Evolutionary conservation across 2,797 vertebrate species (phyloP).

Genomic region (Halcyon leucocephala): DNA sequence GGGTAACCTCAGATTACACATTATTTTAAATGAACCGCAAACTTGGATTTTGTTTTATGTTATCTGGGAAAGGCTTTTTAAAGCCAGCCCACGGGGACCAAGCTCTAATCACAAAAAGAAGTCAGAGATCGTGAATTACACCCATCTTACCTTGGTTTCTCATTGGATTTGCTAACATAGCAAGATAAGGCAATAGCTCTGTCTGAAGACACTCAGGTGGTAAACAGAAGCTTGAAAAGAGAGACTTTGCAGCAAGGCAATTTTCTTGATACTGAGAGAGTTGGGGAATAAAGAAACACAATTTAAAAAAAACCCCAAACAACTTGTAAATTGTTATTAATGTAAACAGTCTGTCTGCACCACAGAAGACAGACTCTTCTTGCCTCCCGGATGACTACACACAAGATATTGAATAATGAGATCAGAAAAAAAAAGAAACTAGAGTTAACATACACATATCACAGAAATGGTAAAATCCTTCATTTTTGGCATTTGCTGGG

Average conservation of each 20-base stretch:
- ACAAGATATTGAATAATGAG: neutral
- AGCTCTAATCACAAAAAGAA: neutral
- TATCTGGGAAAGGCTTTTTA: no score
- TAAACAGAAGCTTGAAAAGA: constrained; percentile 92
- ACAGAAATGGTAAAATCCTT: neutral
- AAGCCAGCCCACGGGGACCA: no score
- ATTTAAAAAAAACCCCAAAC: neutral
- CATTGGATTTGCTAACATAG: constrained; percentile 89
- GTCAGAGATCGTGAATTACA: neutral
- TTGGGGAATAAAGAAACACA: neutral
- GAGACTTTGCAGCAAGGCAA: constrained; percentile 86
- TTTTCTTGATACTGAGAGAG: constrained; percentile 88
- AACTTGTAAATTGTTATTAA: neutral
- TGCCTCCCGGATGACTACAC: neutral
- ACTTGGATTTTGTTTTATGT: no score
- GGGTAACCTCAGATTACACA: no score
- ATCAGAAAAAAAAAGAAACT: neutral
- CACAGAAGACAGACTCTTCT: neutral
- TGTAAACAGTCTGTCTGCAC: neutral
- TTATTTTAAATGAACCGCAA: no score
- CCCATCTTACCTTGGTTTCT: constrained; percentile 88
- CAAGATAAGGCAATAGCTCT: constrained; percentile 91
- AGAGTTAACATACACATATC: neutral
- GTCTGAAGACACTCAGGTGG: constrained; percentile 88
- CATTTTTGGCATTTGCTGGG: neutral